Base-by-base conservation (phyloP, 1,140 invertebrate species). In the Pentalonia nigronervosa region DNA sequence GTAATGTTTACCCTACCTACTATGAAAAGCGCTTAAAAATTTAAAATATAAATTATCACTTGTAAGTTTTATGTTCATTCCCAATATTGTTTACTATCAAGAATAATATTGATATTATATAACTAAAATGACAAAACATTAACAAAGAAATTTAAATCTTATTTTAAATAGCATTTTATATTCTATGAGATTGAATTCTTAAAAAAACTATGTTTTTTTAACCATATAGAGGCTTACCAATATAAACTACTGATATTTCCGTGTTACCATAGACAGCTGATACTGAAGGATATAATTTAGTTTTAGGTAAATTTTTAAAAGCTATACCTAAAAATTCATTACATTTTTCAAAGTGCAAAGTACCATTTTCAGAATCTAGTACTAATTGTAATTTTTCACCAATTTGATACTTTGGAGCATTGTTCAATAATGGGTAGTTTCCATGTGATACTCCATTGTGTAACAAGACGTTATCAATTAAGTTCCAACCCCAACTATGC, bases 191-290 rank as follows among this genome's bases (percentile, higher is more conserved):
- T 86, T 47, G 4, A 45, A 84, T 84, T 41, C 23, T 41, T 45
- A 76, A 7, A 83, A 84, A 45, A 21, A 84, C 21, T 25, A 84
- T 45, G 14, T 53, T 47, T 30, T 50, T 45, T 97, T 97, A 99
- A 95, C 99, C 99, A 97, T 99, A 98, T 94, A 99, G 95, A 36
- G 99, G 99, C 88, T 97, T 97, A 94, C 99, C 99, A 94, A 99
- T 96, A 95, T 99, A 99, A n/a, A 99, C 98, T 99, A 99, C 99
- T 47, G 99, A 99, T n/a, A 99, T 98, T 97, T 99, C 99, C 53
- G 99, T 99, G 95, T 99, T 99, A 94, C 99, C 99, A 96, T 99
- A 99, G 56, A 99, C 99, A 91, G 99, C 99, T 93, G 99, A 99
- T 94, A 99, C 98, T 94, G 99, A 98, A 93, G 99, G 99, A 95